Evolutionary conservation across 1,140 invertebrate genomes (phyloP), one percentile per base, ranked within the genome.

Genomic region (Carcinoscorpius rotundicauda): DNA sequence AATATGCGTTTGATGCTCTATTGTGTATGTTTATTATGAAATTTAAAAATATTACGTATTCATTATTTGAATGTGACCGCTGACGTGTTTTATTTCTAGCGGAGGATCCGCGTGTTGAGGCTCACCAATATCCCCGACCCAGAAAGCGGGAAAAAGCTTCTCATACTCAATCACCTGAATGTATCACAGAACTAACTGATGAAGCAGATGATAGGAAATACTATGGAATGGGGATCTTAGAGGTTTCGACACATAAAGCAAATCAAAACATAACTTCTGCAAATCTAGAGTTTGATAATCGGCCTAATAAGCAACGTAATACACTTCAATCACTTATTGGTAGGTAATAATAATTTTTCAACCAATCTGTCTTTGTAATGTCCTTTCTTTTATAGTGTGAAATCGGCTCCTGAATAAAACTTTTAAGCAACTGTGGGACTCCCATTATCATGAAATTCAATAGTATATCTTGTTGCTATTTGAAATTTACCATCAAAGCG

Each of bases 211-310:
- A 50, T 0, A 48, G 65, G 50, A 52, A 64, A 8, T 51, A 58
- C 50, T 51, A 57, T n/a, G 78, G 78, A 6, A 72, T 72, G n/a
- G 79, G 78, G 6, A 79, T 80, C 10, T 69, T 93, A 50, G 91
- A 93, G 74, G 91, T 93, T 76, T 87, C 86, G 56, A 88, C 91
- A 1, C 87, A 91, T 60, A 93, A 92, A 78, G 90, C 89, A 0
- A 90, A 89, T 5, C 85, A 86, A 73, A 91, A 93, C 75, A 87
- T 92, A n/a, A 91, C 89, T 6, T 89, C 91, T 5, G 80, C 89
- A 58, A 89, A 89, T 76, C 82, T 91, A 65, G 86, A 90, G 71
- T 93, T 92, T 50, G 49, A 48, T 29, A 56, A 51, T 10, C 51
- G 55, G 10, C 60, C 62, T 52, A 59, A 61, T 52, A 65, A 69